Conservation (phyloP, 2,888 invertebrate genomes). For the Leptinotarsa rubiginosa region DNA sequence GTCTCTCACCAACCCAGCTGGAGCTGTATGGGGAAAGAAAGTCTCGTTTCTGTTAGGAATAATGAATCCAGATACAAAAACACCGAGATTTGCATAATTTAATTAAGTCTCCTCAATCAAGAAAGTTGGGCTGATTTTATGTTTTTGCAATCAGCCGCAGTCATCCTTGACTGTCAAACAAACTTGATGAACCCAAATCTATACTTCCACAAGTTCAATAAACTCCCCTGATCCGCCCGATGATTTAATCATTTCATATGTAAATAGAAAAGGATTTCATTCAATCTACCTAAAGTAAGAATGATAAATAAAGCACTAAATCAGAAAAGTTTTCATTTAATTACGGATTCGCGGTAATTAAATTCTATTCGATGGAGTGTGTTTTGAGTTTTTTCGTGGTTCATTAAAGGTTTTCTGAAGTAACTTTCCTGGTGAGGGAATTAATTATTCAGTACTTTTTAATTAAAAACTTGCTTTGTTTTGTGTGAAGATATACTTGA, state of each 20-base stretch:
- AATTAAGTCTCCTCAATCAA: slow-evolving; percentile 66
- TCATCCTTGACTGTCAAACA: slow-evolving; percentile 57
- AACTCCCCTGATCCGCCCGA: slow-evolving; percentile 21
- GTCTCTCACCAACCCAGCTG: not conserved
- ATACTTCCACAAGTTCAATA: slow-evolving; percentile 21
- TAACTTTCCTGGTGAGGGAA: slow-evolving; percentile 31
- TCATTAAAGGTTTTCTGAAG: slow-evolving; percentile 39
- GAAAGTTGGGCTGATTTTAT: slow-evolving; percentile 61
- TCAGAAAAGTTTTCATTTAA: slow-evolving; percentile 52
- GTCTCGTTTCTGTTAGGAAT: slow-evolving; percentile 5
- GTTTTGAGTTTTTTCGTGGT: slow-evolving; percentile 37
- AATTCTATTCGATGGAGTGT: slow-evolving; percentile 54
- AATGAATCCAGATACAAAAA: slow-evolving; percentile 55
- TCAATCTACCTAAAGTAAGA: slow-evolving; percentile 9
- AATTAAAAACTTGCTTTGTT: slow-evolving; percentile 51
- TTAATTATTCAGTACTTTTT: slow-evolving; percentile 55
- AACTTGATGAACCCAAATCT: slow-evolving; percentile 41
- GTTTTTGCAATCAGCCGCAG: slow-evolving; percentile 64
- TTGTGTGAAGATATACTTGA: slow-evolving; percentile 26
- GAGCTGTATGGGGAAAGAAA: not conserved
- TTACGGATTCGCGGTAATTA: slow-evolving; percentile 55
- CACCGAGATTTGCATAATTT: slow-evolving; percentile 61
- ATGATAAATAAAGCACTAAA: slow-evolving; percentile 25
- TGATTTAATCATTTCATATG: slow-evolving; percentile 29
- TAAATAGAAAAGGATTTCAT: slow-evolving; percentile 18